Percentiles rank a stretch among this genome's conserved stretches.
These are phyloP conservation scores for Erethizon dorsatum DNA, from an alignment of 2,797 vertebrate genomes.

Conservation along the genomic window DNA sequence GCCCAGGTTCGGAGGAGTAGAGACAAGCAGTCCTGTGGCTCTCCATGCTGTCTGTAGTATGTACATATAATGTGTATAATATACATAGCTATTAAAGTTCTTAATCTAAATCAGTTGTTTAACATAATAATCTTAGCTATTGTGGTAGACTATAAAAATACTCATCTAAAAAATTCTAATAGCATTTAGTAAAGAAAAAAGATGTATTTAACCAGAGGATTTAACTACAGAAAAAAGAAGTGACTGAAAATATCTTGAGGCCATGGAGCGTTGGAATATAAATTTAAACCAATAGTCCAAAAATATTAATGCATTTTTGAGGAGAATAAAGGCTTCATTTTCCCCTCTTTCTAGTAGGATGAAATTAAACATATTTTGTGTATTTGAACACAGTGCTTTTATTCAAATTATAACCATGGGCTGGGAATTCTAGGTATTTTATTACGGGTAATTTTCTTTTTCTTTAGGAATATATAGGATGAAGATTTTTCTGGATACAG, in stretches of 20 bases:
- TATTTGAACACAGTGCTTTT: neutral
- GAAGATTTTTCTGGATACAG: neutral
- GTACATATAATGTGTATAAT: neutral
- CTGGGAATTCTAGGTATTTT: neutral
- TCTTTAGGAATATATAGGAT: neutral
- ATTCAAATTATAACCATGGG: neutral
- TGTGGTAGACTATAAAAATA: neutral
- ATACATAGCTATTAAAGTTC: neutral
- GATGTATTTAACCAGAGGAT: neutral
- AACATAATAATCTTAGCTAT: neutral
- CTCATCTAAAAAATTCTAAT: neutral
- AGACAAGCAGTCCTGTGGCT: neutral
- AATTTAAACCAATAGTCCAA: neutral
- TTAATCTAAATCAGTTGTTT: neutral
- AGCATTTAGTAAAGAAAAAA: neutral
- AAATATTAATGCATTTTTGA: neutral
- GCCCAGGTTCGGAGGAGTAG: neutral
- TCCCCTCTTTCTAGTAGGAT: neutral
- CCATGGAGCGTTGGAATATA: neutral
- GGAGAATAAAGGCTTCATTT: neutral
- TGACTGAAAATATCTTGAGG: neutral
- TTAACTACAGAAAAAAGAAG: slow-evolving; percentile 6
- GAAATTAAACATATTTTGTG: neutral
- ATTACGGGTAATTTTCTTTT: neutral
- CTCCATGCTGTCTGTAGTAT: neutral